Percentiles rank a stretch among this genome's conserved stretches.
Evolutionary conservation across 1,140 invertebrate species (phyloP).

Genomic region (Calliphora vicina): DNA sequence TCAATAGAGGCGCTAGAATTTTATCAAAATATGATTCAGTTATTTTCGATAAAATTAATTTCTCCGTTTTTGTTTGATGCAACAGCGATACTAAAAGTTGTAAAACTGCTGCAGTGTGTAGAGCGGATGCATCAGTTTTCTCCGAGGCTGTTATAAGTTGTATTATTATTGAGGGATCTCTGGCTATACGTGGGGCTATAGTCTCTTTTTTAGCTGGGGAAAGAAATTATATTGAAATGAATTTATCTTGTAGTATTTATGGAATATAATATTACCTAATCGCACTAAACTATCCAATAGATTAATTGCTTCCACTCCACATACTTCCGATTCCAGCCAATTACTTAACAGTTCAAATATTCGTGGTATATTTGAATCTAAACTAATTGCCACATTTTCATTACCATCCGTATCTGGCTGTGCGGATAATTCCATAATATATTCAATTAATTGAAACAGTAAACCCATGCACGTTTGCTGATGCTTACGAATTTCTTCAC

Average conservation of each 20-base stretch:
- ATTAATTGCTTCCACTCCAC: slow-evolving; percentile 51
- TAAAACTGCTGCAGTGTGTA: slow-evolving; percentile 48
- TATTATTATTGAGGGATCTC: slow-evolving; percentile 48
- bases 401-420: slow-evolving; percentile 18
- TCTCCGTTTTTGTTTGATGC: slow-evolving; percentile 53
- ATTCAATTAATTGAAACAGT: slow-evolving; percentile 48
- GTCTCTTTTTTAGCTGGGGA: slow-evolving; percentile 42
- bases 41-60: slow-evolving; percentile 55
- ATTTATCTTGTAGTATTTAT: neutral
- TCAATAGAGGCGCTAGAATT: slow-evolving; percentile 48
- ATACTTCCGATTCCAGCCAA: slow-evolving; percentile 52
- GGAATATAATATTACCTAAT: slow-evolving; percentile 32
- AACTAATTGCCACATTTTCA: slow-evolving; percentile 47
- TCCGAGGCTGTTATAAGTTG: slow-evolving; percentile 50
- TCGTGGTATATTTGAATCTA: slow-evolving; percentile 52
- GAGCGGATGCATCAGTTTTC: slow-evolving; percentile 46
- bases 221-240: neutral
- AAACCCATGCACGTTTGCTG: slow-evolving; percentile 52
- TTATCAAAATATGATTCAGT: slow-evolving; percentile 60
- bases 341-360: slow-evolving; percentile 50
- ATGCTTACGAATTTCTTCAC: slow-evolving; percentile 63
- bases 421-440: slow-evolving; percentile 47
- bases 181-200: slow-evolving; percentile 47
- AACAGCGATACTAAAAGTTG: slow-evolving; percentile 49
- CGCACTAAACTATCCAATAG: slow-evolving; percentile 47